phyloP scores from a whole-genome alignment of 2,113 vertebrate genomes.

The Microtus richardsoni region DNA sequence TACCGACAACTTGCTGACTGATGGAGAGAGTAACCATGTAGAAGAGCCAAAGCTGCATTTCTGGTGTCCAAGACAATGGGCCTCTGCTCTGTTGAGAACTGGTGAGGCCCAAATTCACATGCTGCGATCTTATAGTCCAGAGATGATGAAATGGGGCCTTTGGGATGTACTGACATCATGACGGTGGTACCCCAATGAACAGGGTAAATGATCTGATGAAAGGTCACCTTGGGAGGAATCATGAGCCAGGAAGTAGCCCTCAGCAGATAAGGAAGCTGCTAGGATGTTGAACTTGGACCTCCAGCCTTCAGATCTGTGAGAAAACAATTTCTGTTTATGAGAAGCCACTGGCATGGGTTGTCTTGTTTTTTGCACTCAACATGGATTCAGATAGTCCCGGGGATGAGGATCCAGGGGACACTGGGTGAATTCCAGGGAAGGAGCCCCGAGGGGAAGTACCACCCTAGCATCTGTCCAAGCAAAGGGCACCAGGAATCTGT shows the following conservation, averaged over 20 bases:
- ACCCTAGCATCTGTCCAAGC: no score
- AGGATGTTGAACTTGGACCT: background rate
- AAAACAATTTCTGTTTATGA: background rate
- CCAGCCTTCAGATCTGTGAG: background rate
- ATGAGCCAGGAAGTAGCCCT: background rate
- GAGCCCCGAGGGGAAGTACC: background rate
- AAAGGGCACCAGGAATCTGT: background rate
- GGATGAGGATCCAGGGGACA: no score
- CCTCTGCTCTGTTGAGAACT: background rate
- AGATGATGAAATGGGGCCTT: background rate
- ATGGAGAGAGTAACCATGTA: no score
- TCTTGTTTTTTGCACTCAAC: background rate
- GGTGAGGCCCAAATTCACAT: background rate
- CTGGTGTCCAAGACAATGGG: background rate
- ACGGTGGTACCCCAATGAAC: background rate
- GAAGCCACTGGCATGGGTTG: background rate
- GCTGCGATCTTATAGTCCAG: background rate
- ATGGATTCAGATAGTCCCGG: background rate
- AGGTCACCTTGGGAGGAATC: background rate
- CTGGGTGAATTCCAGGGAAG: background rate
- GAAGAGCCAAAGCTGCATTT: no score
- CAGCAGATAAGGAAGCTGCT: background rate
- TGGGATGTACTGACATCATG: no score
- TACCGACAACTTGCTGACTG: background rate
- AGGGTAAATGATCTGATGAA: background rate